These are phyloP conservation scores for Lepidocyrtinus sp. DNA, from an alignment of 2,888 invertebrate species.

Conservation along the genomic window DNA sequence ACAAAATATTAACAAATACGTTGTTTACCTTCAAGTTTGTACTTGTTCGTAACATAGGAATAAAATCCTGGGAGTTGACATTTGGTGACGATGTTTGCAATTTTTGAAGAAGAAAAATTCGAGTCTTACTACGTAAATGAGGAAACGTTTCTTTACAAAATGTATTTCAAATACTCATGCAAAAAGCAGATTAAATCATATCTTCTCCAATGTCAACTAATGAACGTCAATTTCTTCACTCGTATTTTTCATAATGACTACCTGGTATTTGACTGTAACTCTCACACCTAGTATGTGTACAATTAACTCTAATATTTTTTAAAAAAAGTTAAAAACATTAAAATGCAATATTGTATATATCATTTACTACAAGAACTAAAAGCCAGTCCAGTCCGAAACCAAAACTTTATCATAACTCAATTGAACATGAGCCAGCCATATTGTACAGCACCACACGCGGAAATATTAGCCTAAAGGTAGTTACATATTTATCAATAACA, in stretches of 20 bases:
- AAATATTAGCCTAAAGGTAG: not conserved
- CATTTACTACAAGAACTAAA: not conserved
- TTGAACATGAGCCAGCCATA: constrained; percentile 8
- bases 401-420: not conserved
- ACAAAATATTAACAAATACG: not conserved
- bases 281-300: not conserved
- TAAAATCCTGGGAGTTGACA: not conserved
- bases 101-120: no score
- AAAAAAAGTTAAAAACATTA: not conserved
- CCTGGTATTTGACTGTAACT: constrained; percentile 28
- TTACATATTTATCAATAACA: not conserved
- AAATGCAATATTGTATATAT: not conserved
- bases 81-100: not conserved
- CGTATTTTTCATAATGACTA: not conserved
- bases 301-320: not conserved
- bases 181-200: constrained; percentile 24
- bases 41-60: not conserved
- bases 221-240: constrained; percentile 31
- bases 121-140: not conserved
- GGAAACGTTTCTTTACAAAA: not conserved
- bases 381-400: not conserved
- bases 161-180: not conserved
- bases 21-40: not conserved
- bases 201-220: constrained; percentile 18
- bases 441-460: not conserved